phyloP scores from a whole-genome alignment of 2,888 invertebrate genomes.

The Lymantria dispar region DNA sequence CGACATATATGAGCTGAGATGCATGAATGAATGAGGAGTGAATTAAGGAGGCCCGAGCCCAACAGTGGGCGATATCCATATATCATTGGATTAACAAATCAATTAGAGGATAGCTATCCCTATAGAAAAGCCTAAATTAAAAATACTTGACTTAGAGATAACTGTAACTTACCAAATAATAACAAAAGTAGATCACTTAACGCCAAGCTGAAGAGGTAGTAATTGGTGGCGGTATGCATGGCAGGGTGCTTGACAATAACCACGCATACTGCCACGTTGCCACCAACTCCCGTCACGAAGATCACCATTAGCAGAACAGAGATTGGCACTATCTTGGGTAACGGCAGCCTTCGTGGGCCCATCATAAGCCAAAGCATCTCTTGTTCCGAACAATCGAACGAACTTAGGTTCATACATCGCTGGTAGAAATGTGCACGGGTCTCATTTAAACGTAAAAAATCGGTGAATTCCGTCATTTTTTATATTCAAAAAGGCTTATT shows the following conservation, averaged over 20 bases:
- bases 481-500: conserved; percentile 6
- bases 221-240: conserved; percentile 96
- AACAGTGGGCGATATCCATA: no score
- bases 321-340: conserved; percentile 80
- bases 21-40: no score
- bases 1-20: no score
- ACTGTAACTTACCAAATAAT: conserved; percentile 87
- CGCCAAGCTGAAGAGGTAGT: conserved; percentile 94
- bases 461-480: conserved; percentile 51
- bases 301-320: conserved; percentile 88
- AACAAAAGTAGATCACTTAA: conserved; percentile 92
- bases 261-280: conserved; percentile 92
- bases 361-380: conserved; percentile 82
- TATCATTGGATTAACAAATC: no score
- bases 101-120: no score
- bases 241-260: conserved; percentile 91
- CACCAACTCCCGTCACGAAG: conserved; percentile 91
- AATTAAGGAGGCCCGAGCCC: no score
- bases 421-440: conserved; percentile 45
- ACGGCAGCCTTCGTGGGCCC: conserved; percentile 84
- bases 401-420: conserved; percentile 68
- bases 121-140: no score
- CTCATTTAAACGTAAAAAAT: conserved; percentile 56
- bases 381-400: conserved; percentile 83
- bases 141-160: not conserved